Evolutionary conservation across 2,888 invertebrate genomes (phyloP).

Genomic region (Philereme vetulata): DNA sequence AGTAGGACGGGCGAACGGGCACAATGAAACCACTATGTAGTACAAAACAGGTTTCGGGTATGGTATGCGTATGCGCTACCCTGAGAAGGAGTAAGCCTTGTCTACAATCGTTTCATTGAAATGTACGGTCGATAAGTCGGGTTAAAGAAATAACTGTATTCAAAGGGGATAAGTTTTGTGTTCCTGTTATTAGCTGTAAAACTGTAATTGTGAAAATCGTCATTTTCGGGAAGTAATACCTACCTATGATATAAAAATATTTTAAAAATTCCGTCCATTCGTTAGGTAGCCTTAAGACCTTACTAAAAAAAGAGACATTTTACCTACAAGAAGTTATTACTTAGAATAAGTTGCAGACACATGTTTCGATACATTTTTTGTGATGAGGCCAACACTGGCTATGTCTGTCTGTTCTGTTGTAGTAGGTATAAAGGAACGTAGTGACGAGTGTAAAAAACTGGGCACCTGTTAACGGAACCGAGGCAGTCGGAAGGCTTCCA

Average conservation of each 20-base stretch:
- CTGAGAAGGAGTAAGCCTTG: conserved; percentile 46
- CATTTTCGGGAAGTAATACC: too few relatives aligned
- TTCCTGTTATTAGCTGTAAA: too few relatives aligned
- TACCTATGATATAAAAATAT: too few relatives aligned
- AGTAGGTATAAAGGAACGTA: conserved; percentile 46
- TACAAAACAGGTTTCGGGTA: conserved; percentile 77
- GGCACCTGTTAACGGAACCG: conserved; percentile 54
- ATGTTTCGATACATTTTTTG: conserved; percentile 30
- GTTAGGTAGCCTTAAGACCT: too few relatives aligned
- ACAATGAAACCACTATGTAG: conserved; percentile 77
- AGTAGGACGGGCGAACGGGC: conserved; percentile 51
- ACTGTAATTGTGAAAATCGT: too few relatives aligned
- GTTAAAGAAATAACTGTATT: too few relatives aligned
- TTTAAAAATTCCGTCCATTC: too few relatives aligned
- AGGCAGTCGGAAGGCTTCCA: conserved; percentile 59
- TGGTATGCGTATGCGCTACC: conserved; percentile 78
- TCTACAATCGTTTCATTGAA: conserved; percentile 41
- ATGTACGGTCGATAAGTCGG: neutral
- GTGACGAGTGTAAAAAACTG: conserved; percentile 57
- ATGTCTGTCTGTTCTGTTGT: conserved; percentile 44
- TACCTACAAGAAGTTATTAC: too few relatives aligned
- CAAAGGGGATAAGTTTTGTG: too few relatives aligned
- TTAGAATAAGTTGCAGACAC: too few relatives aligned
- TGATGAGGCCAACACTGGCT: conserved; percentile 68
- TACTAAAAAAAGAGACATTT: too few relatives aligned